These are phyloP conservation scores for Leucoraja ocellata DNA, from an alignment of 2,797 vertebrate species.

Conservation along the genomic window DNA sequence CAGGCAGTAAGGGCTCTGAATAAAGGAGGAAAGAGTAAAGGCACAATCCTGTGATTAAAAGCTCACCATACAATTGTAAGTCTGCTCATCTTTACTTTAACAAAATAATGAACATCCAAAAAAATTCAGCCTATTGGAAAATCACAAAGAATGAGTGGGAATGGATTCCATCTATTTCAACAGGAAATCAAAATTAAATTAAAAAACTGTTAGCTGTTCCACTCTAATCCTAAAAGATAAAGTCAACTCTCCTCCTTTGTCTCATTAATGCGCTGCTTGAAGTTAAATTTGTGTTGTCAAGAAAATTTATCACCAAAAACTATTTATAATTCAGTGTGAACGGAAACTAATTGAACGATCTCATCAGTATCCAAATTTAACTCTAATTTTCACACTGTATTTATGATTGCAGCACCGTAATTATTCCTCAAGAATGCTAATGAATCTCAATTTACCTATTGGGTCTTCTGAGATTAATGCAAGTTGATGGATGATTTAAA, in stretches of 20 bases:
- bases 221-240: background rate
- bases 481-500: background rate
- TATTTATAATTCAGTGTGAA: slow-evolving; percentile 8
- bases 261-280: background rate
- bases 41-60: background rate
- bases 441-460: background rate
- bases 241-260: background rate
- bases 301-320: background rate
- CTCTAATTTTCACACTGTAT: background rate
- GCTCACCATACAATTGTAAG: background rate
- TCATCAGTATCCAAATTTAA: background rate
- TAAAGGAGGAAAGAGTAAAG: background rate
- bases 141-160: background rate
- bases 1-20: slow-evolving; percentile 49
- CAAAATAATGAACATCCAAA: background rate
- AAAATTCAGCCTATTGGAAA: background rate
- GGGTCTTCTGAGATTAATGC: background rate
- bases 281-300: background rate
- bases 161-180: background rate
- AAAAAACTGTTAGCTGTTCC: background rate
- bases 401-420: background rate
- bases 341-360: background rate
- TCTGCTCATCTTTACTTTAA: background rate
- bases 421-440: background rate
- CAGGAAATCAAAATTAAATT: background rate